Base-by-base conservation (phyloP, 2,113 vertebrate species). In the Helogale parvula region DNA sequence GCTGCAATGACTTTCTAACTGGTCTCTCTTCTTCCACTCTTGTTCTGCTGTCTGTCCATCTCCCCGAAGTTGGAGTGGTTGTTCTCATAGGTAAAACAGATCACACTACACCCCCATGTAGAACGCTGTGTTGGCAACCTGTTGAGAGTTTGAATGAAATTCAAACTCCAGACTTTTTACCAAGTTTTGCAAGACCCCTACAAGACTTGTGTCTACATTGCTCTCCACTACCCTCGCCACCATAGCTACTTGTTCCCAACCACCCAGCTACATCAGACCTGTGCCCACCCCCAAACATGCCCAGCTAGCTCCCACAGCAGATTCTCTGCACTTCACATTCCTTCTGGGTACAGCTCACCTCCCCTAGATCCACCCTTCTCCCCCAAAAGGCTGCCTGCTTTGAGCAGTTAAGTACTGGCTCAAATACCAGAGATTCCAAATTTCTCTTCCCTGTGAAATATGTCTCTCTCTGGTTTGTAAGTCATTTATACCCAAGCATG, bases 181-280 rank as follows among this genome's bases (percentile, higher is more conserved):
- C 10, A 33, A 1, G 3, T 54, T 85, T 74, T 71, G 17, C 10
- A 57, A 63, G 60, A 52, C 4, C 1, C 3, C 31, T 4, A 0
- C 2, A 3, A 15, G 66, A 27, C 10, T 27, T 11, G 5, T 11
- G 5, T 3, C 71, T 38, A 17, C 50, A 4, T 52, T 13, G 7
- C 9, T 23, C 23, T 77, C 29, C 11, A 8, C 8, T 1, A 23
- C 23, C 33, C 3, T 63, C 1, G 9, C 19, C 79, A 63, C 15
- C 19, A n/a, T 0, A 1, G 7, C 4, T 21, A 2, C 4, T 21
- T 33, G 1, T 52, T 10, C 77, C 35, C 17, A 23, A 27, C 0
- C 13, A 15, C 72, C 15, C 6, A 31, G 29, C 13, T 4, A 45
- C 5, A 2, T 33, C 29, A 19, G n/a, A 38, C 29, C 54, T 27